A percentile compares a stretch with the other conserved stretches of the same genome.
These are phyloP conservation scores for Chrysolina oricalcia DNA, from an alignment of 2,888 invertebrate species.

Conservation along the genomic window DNA sequence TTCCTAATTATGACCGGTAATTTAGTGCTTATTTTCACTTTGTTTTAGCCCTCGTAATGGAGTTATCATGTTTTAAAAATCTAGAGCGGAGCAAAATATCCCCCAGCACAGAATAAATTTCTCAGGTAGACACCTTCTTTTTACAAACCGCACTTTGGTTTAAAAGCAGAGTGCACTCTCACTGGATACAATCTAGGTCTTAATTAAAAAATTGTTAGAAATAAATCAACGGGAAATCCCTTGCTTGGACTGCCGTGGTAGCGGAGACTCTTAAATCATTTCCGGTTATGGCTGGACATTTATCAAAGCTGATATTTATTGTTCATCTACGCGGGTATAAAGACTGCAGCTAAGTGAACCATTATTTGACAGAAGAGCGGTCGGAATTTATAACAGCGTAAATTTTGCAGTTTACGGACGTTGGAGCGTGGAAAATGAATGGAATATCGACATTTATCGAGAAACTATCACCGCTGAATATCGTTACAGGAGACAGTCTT, in stretches of 20 bases:
- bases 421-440: background rate
- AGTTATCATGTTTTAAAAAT: slow-evolving; percentile 18
- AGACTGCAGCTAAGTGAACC: slow-evolving; percentile 9
- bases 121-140: background rate
- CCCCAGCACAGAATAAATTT: background rate
- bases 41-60: background rate
- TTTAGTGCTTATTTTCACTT: background rate
- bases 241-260: background rate
- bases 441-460: background rate
- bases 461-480: background rate
- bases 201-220: slow-evolving; percentile 18
- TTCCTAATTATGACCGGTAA: background rate
- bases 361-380: background rate
- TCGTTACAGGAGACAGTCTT: no score
- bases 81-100: background rate
- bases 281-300: slow-evolving; percentile 6
- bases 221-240: slow-evolving; percentile 10
- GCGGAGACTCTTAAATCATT: slow-evolving; percentile 2
- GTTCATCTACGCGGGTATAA: slow-evolving; percentile 14
- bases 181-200: slow-evolving; percentile 10
- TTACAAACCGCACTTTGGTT: background rate
- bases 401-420: slow-evolving; percentile 3
- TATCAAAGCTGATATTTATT: slow-evolving; percentile 16
- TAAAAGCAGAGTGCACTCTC: slow-evolving; percentile 13
- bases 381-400: slow-evolving; percentile 6